Evolutionary conservation across 2,797 vertebrate species (phyloP), one percentile per base, ranked within the genome.

Genomic region (Mycteria americana): DNA sequence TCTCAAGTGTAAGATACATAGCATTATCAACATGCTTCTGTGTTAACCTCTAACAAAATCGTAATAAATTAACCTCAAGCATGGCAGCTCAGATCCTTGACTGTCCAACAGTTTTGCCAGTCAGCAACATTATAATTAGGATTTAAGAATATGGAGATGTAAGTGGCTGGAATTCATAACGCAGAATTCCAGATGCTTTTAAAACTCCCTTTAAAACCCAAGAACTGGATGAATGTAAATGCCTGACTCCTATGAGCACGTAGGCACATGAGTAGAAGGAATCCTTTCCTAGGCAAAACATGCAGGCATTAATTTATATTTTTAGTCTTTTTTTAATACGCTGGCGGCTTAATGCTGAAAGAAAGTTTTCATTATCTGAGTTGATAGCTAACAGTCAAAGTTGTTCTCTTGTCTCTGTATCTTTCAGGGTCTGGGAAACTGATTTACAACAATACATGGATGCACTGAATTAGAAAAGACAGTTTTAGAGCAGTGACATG

Each of bases 381-480:
- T 94, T 97, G 97, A 98, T 98, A 83, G 92, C 95, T 75, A 98
- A 94, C 97, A 97, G 94, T 89, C 94, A 95, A 94, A 96, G 94
- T 95, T 97, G 92, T 95, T 98, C 96, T 97, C 97, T 94, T 88
- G 91, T 92, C 96, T 97, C 95, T 97, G 74, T 93, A 95, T 97
- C 96, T 97, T 97, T 97, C 96, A 95, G 95, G 90, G 95, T 95
- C 92, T 92, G 93, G 91, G 89, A 98, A 98, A 96, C 96, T 97
- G 97, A 98, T 98, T 98, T 98, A 97, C 97, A 98, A 98, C 97
- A 98, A 98, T 98, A 97, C 97, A 97, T 95, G 97, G 94, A 96
- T 95, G 98, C 97, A 97, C 75, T 98, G 98, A 98, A 98, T 98
- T 98, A 98, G 98, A 98, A 98, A 98, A 98, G 98, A 98, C 98